These are phyloP conservation scores for Papilio protenor DNA, from an alignment of 2,888 invertebrate species.

Conservation along the genomic window DNA sequence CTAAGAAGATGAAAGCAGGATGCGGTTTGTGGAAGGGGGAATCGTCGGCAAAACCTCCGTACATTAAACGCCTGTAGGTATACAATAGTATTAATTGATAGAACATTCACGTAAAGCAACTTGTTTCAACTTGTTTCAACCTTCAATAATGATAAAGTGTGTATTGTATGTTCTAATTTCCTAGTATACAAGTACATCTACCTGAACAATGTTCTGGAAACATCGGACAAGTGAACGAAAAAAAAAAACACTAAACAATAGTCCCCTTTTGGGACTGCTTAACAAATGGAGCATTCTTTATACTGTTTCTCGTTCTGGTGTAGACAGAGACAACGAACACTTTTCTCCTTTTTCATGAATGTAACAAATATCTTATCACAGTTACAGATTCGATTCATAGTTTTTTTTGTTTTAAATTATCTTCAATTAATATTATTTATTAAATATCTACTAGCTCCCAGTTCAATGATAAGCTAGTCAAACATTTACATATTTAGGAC, in stretches of 20 bases:
- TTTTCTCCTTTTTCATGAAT: not conserved
- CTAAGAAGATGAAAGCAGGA: not conserved
- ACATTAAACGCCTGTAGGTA: not conserved
- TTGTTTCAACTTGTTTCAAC: not conserved
- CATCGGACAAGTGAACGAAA: not conserved
- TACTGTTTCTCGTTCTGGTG: not conserved
- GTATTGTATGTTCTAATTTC: not conserved
- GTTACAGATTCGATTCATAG: not conserved
- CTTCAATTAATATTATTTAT: not conserved
- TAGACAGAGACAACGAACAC: not conserved
- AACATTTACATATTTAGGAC: not conserved
- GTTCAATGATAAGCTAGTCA: not conserved
- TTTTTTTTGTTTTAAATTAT: not conserved
- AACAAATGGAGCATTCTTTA: constrained; percentile 20
- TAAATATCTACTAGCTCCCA: not conserved
- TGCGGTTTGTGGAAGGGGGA: constrained; percentile 12
- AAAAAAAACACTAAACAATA: constrained; percentile 24
- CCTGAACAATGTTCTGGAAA: constrained; percentile 25
- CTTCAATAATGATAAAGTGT: not conserved
- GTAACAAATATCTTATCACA: not conserved
- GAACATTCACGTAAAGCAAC: not conserved
- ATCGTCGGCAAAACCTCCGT: not conserved
- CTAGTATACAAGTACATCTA: not conserved
- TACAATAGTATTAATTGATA: not conserved
- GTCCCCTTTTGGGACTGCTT: constrained; percentile 15